Evolutionary conservation across 2,797 vertebrate genomes (phyloP), one percentile per base, ranked within the genome.

Genomic region (Gobionotothen gibberifrons): DNA sequence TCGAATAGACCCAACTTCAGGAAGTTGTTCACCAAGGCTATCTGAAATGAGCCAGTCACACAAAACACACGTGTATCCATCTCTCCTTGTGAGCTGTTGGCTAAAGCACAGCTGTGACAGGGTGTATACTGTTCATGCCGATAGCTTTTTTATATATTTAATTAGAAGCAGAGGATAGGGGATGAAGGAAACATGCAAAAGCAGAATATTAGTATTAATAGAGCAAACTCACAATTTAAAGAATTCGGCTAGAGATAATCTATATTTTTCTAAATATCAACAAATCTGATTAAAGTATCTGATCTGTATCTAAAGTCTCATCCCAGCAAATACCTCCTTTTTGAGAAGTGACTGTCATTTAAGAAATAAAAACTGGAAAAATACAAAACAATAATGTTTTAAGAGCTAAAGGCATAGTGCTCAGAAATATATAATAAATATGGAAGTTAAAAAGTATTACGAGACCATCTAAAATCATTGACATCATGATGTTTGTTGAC

Each of bases 11-110:
- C 98, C 82, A 98, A 93, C 89, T 99, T 99, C 87, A 99, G 87
- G 82, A 99, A 97, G 92, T 97, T 99, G 93, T 99, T 99, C 76
- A 99, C 95, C 90, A 99, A 85, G 74, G 98, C 96, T 64, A 99
- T 98, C 98, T 99, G 93, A 1, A 89, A 82, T 7, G 32, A 81
- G 3, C 60, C 60, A 71, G n/a, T 43, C 44, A 79, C 12, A 85
- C 19, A 60, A 12, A n/a, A 66, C 39, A 69, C 3, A 46, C 9
- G 61, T 46, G 49, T 2, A 68, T 58, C 2, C 12, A 46, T 57
- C 21, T 54, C n/a, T 64, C 22, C 61, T 10, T 5, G 9, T 19
- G 3, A 46, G 26, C 13, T 9, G 3, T 39, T 12, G 22, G 6
- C 15, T 40, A 59, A 19, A 44, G 21, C 17, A 19, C 0, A 0